A percentile compares a stretch with the other conserved stretches of the same genome.
Conservation (phyloP, 2,888 invertebrate species). For the Paralinhomoeus sp. region DNA sequence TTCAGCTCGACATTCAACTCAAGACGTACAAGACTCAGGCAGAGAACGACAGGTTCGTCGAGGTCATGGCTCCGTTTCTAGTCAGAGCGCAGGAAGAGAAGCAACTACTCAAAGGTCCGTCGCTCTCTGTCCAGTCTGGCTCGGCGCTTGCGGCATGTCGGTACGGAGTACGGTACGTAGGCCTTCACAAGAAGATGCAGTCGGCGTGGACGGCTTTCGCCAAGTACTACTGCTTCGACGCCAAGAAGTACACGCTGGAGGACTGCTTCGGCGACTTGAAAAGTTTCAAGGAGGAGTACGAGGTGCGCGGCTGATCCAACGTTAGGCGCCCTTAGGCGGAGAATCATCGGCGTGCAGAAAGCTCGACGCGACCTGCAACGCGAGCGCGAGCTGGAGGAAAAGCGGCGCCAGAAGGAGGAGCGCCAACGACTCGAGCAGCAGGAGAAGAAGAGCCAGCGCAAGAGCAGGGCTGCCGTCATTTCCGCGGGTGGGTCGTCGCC, state of each 20-base stretch:
- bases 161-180: too few species aligned
- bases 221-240: slow-evolving; percentile 74
- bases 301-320: slow-evolving; percentile 35
- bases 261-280: slow-evolving; percentile 88
- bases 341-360: too few species aligned
- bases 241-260: slow-evolving; percentile 71
- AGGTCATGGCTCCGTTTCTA: slow-evolving; percentile 64
- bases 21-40: slow-evolving; percentile 52
- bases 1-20: slow-evolving; percentile 64
- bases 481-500: too few species aligned
- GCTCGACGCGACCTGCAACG: too few species aligned
- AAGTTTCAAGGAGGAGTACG: slow-evolving; percentile 70
- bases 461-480: too few species aligned
- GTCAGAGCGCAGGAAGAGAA: slow-evolving; percentile 41
- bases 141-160: not conserved
- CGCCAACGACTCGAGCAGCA: too few species aligned
- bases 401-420: too few species aligned
- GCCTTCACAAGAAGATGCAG: slow-evolving; percentile 83
- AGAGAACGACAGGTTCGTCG: slow-evolving; percentile 53
- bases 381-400: too few species aligned
- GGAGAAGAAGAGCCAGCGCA: too few species aligned
- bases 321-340: too few species aligned
- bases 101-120: not conserved
- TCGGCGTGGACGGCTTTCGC: slow-evolving; percentile 55
- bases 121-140: not conserved